Evolutionary conservation across 1,140 invertebrate species (phyloP), one percentile per base, ranked within the genome.

Genomic region (Drosophila setifemur): DNA sequence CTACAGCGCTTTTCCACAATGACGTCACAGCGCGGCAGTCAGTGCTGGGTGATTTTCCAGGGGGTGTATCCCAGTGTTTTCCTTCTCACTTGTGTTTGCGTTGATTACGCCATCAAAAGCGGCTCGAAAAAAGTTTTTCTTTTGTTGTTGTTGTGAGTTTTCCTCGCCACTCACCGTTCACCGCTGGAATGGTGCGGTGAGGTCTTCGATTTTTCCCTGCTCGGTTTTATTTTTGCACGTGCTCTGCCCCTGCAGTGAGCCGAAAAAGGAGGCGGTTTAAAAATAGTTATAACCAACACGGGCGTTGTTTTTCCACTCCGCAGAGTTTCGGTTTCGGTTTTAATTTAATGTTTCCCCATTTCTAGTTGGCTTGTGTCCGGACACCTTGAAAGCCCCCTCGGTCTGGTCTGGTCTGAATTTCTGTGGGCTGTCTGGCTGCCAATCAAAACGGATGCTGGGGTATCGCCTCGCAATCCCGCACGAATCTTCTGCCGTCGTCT

Each of bases 21-120:
- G 79, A 85, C 79, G 79, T 86, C 79, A 85, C 79, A 81, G 71
- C 71, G 60, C 58, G 58, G 45, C 63, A 55, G 40, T 33, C 4
- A 4, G 2, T 12, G 2, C n/a, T 33, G 35, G 47, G 11, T 48
- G 48, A 39, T 45, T 39, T 63, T 72, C 49, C 64, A 69, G 76
- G 47, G 54, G 61, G 58, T 67, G 53, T 44, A 40, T 54, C 45
- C 16, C 3, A 4, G 16, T 9, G 29, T n/a, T 23, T 12, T 21
- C 35, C n/a, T 48, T 14, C 33, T 40, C 25, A 26, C 29, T 25
- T 18, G 28, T 26, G 25, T 44, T n/a, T 37, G 53, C 4, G 45
- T 52, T 28, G 68, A 76, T 82, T 82, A 76, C 78, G 78, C 78
- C 77, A 82, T 83, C 78, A 63, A 37, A 61, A 28, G 31, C 28